Evolutionary conservation across 2,888 invertebrate genomes (phyloP), one percentile per base, ranked within the genome.

Genomic region (Idaea dimidiata): DNA sequence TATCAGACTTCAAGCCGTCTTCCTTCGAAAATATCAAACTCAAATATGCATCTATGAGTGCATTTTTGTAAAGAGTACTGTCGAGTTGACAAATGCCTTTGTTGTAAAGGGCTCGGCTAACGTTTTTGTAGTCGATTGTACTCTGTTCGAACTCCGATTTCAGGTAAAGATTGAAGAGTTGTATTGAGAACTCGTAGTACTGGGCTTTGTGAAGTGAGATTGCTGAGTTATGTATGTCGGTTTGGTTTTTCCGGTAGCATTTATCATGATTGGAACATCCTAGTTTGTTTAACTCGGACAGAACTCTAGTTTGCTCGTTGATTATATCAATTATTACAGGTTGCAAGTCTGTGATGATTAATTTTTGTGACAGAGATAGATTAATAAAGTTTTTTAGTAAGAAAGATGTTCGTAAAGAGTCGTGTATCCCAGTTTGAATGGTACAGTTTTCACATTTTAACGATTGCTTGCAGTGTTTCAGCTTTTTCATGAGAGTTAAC

Each of bases 41-140:
- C 55, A 91, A 65, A 74, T 73, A 91, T 0, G 87, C 89, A 66
- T 87, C 83, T 0, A 74, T 60, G 0, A 91, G 65, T 0, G 89
- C 85, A n/a, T 75, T 70, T 17, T 82, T 80, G 16, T 81, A 84
- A 16, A 81, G 59, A n/a, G 82, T 81, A 0, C 53, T 74, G 43
- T 91, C 89, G 7, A 89, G 62, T 57, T 89, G 86, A 59, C 91
- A 89, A 58, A 92, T 92, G 62, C 89, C 83, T 54, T 88, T 90
- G 43, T 92, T 92, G 24, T 87, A 91, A 1, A 90, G 70, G 0
- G 87, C 90, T 65, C 91, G 68, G 5, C 86, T 79, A 0, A 90
- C 72, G 61, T 90, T 91, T 14, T 83, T 87, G 4, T 75, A 62
- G 6, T 87, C 85, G 0, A 67, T 63, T 2, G 75, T 64, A 57